These are phyloP conservation scores for Lithophane leautieri DNA, from an alignment of 2,888 invertebrate species.

Conservation along the genomic window DNA sequence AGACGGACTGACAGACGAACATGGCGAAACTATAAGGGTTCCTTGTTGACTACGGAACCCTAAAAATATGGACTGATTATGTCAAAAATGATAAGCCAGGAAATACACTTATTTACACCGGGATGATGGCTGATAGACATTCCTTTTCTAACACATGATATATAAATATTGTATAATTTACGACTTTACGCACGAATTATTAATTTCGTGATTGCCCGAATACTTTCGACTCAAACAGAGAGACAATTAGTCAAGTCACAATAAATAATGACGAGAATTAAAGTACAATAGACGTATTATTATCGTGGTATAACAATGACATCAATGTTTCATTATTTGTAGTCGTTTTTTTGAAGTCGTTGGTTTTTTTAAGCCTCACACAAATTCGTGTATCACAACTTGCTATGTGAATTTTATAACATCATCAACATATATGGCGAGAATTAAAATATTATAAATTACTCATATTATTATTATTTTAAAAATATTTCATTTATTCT, in stretches of 20 bases:
- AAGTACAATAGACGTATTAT: neutral
- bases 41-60: too few species aligned
- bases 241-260: slow-evolving; percentile 8
- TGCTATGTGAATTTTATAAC: neutral
- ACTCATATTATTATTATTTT: too few species aligned
- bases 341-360: too few species aligned
- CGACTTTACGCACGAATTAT: neutral
- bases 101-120: too few species aligned
- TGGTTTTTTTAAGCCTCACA: too few species aligned
- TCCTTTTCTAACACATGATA: too few species aligned
- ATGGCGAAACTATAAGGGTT: too few species aligned
- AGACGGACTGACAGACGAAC: too few species aligned
- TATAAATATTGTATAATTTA: neutral
- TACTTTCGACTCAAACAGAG: neutral
- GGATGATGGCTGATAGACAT: too few species aligned
- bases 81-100: neutral
- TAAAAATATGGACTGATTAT: neutral
- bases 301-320: neutral
- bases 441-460: neutral
- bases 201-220: neutral
- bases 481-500: neutral
- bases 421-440: neutral
- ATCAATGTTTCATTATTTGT: neutral
- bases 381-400: neutral
- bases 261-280: neutral